phyloP scores from a whole-genome alignment of 2,113 vertebrate species.

The Callocephalon fimbriatum region DNA sequence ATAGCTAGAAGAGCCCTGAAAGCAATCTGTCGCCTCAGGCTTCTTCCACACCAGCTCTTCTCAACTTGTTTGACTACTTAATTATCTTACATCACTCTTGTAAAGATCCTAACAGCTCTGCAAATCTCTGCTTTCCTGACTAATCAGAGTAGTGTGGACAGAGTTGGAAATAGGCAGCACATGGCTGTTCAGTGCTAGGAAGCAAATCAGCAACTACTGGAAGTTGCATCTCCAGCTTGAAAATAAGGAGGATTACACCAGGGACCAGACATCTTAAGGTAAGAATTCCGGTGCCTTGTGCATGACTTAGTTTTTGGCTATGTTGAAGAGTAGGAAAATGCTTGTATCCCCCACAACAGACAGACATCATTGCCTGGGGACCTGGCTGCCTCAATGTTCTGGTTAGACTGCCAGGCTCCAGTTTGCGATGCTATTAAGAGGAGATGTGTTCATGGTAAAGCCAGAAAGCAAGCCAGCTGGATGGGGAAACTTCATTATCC shows the following conservation, averaged over 20 bases:
- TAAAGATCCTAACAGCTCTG: background rate
- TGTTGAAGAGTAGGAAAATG: background rate
- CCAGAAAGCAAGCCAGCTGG: background rate
- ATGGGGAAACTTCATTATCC: background rate
- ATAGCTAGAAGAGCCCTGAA: background rate
- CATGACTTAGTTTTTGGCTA: background rate
- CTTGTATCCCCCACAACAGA: background rate
- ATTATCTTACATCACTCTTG: background rate
- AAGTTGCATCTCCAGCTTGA: background rate
- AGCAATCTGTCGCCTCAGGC: background rate
- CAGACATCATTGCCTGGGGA: rapidly evolving
- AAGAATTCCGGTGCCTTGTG: background rate
- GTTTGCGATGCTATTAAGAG: background rate
- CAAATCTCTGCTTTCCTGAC: background rate
- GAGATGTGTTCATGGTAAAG: background rate
- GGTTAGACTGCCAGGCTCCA: background rate
- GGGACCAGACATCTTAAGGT: background rate
- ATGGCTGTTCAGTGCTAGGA: background rate
- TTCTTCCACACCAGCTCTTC: background rate
- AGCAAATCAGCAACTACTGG: background rate
- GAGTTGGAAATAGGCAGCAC: background rate
- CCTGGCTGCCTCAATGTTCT: background rate
- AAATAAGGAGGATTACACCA: background rate
- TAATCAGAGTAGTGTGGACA: background rate
- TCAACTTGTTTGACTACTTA: background rate